Evolutionary conservation across 2,113 vertebrate genomes (phyloP).

Genomic region (Tetraodon nigroviridis): DNA sequence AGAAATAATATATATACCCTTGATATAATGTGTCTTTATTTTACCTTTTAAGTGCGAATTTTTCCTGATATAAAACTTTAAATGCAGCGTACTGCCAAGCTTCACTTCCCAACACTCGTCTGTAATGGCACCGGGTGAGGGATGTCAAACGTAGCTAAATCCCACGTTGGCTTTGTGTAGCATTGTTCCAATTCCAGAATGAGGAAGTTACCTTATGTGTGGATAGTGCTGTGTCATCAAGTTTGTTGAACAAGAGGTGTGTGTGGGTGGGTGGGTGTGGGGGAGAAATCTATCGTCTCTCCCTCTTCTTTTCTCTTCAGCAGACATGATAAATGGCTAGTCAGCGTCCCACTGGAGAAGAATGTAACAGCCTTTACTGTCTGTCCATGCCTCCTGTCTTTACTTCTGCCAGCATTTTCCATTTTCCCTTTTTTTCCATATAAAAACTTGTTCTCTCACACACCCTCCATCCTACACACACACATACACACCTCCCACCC

Average conservation of each 20-base stretch:
- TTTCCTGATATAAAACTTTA: too few species aligned
- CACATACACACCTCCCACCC: conserved; percentile 23
- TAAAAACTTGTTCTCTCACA: conserved; percentile 14
- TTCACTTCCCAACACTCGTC: too few species aligned
- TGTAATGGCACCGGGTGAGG: too few species aligned
- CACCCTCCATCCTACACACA: conserved; percentile 15
- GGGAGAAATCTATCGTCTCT: conserved; percentile 5
- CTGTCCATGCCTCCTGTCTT: conserved; percentile 47
- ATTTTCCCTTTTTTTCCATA: conserved; percentile 30
- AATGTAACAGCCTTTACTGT: conserved; percentile 55
- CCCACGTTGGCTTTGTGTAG: conserved; percentile 33
- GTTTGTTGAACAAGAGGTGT: conserved; percentile 57
- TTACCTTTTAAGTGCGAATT: too few species aligned
- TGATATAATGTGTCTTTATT: too few species aligned
- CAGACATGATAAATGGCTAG: conserved; percentile 65
- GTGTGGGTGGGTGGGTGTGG: too few species aligned
- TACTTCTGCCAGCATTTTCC: conserved; percentile 45
- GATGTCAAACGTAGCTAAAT: too few species aligned
- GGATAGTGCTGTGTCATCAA: conserved; percentile 68
- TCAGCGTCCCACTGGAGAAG: conserved; percentile 63
- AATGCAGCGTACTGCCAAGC: too few species aligned
- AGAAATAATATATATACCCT: conserved; percentile 1
- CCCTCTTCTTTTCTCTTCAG: conserved; percentile 46
- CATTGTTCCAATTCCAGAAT: conserved; percentile 48
- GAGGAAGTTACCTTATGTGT: conserved; percentile 43